Evolutionary conservation across 2,797 vertebrate genomes (phyloP), one percentile per base, ranked within the genome.

Genomic region (Microctenopoma lineatum): DNA sequence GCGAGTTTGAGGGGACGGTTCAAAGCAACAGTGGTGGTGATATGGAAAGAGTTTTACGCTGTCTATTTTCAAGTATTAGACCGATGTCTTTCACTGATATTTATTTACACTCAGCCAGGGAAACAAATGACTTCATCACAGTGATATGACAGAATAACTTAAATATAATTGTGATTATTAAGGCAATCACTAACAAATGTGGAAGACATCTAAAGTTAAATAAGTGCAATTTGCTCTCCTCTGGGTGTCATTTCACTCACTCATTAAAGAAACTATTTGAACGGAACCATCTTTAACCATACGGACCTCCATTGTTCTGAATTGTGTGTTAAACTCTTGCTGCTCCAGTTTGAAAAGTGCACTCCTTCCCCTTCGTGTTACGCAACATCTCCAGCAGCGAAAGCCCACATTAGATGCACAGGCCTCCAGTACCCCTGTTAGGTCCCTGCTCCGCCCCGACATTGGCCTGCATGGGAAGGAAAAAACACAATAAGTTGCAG

Each of bases 401-500:
- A 64, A 66, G 57, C 75, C 75, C 47, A 53, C 39, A 27, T 77
- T 64, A 58, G 73, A 81, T 66, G 16, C 66, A 60, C 70, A 81
- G 75, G 73, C 81, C 77, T 81, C 66, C 73, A 72, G 63, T 51
- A 67, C 56, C 79, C 66, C 72, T 54, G 36, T 70, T 56, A 63
- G 77, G 62, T 70, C 81, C 50, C 32, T 46, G 75, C 73, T 83
- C 75, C 59, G 56, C 61, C 80, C 84, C 18, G 1, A 70, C 78
- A 70, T 75, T 42, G 15, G 84, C 57, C 77, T 80, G 73, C 77
- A 75, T 45, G 46, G 79, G 83, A 84, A 83, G 69, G 68, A 82
- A 21, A 85, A 87, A 89, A 82, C 86, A 87, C 80, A 89, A 85
- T 86, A 90, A 75, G 79, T 83, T 81, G 79, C 80, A 74, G 75